Evolutionary conservation across 2,797 vertebrate genomes (phyloP).

Genomic region (Xerus rutilus): DNA sequence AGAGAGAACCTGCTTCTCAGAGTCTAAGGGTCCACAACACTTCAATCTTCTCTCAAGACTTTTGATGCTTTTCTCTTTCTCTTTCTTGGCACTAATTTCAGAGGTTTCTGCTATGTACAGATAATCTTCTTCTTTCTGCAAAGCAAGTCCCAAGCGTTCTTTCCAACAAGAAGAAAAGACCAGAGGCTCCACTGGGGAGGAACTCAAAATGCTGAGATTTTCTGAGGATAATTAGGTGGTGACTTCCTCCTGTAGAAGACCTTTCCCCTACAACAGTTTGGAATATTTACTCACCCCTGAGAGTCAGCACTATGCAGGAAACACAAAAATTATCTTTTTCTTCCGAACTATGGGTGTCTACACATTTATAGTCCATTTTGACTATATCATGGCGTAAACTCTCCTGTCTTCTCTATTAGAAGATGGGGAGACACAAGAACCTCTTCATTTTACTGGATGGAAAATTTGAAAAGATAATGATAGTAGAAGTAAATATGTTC

Average conservation of each 20-base stretch:
- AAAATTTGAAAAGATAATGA: constrained; percentile 12
- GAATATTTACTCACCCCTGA: background rate
- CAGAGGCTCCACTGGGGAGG: background rate
- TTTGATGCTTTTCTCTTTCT: background rate
- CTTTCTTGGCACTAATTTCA: background rate
- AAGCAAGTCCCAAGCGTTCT: background rate
- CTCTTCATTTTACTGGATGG: background rate
- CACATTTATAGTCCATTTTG: background rate
- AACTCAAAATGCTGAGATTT: background rate
- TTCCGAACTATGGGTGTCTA: background rate
- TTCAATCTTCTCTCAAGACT: background rate
- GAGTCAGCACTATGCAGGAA: background rate
- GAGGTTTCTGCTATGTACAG: background rate
- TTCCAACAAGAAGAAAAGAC: background rate
- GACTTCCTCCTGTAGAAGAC: no score
- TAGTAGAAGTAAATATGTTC: background rate
- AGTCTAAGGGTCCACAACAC: background rate
- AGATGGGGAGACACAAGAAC: background rate
- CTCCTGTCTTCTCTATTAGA: rapidly evolving
- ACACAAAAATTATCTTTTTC: background rate
- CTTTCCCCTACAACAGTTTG: background rate
- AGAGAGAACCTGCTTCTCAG: background rate
- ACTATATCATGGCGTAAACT: background rate
- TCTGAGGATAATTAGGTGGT: background rate
- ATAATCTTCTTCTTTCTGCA: background rate